Conservation (phyloP, 2,797 vertebrate genomes). For the Amblyopsis hoosieri region DNA sequence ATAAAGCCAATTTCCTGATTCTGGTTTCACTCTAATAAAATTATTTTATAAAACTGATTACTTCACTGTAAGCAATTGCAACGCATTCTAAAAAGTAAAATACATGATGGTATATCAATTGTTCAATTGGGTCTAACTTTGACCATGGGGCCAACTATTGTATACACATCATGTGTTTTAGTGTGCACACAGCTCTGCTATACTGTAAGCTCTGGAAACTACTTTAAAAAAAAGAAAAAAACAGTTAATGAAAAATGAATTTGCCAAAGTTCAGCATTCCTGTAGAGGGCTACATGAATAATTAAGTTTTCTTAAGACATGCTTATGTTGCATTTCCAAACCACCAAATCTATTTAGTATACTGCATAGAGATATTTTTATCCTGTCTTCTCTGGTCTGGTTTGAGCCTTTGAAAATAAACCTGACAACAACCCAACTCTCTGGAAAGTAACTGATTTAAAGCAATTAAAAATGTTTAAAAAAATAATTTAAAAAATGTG, state of each 20-base stretch:
- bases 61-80: neutral
- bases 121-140: neutral
- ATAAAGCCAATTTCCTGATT: neutral
- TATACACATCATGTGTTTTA: too few species aligned
- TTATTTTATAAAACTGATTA: neutral
- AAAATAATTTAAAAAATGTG: conserved; percentile 40
- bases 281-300: conserved; percentile 51
- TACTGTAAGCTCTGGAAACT: conserved; percentile 24
- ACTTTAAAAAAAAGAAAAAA: conserved; percentile 1
- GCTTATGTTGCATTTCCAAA: conserved; percentile 43
- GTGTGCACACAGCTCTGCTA: neutral
- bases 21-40: neutral
- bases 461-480: neutral
- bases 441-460: neutral
- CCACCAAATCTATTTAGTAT: conserved; percentile 39
- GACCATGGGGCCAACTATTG: neutral
- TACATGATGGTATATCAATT: neutral
- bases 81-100: neutral
- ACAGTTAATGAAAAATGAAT: conserved; percentile 53
- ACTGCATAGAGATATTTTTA: conserved; percentile 33
- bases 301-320: conserved; percentile 52
- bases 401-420: neutral
- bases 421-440: neutral
- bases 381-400: neutral
- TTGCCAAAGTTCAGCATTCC: conserved; percentile 34